phyloP scores from a whole-genome alignment of 2,888 invertebrate species.

The Microctonus brassicae region DNA sequence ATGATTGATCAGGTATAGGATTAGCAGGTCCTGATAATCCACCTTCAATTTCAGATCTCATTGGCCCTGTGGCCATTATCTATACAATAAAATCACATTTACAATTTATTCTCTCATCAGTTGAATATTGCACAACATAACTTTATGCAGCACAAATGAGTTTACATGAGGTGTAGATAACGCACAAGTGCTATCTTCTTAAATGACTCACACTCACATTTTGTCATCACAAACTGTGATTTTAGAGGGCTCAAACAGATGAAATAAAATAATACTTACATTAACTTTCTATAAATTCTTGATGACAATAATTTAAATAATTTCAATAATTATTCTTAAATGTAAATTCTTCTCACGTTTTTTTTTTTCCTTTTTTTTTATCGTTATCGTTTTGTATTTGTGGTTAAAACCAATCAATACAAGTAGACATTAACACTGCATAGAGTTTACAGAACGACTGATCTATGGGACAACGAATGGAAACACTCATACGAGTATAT shows the following conservation, averaged over 20 bases:
- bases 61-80: constrained; percentile 59
- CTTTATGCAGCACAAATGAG: not conserved
- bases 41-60: constrained; percentile 62
- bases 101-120: too few species aligned
- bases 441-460: not conserved
- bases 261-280: not conserved
- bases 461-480: not conserved
- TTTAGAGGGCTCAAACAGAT: not conserved
- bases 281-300: too few species aligned
- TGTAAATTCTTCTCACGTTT: not conserved
- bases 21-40: constrained; percentile 63
- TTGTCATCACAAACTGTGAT: not conserved
- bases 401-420: not conserved
- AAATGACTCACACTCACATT: not conserved
- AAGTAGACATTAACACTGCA: not conserved
- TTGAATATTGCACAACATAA: not conserved
- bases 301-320: too few species aligned
- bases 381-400: too few species aligned
- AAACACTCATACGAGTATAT: not conserved
- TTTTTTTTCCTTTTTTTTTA: not conserved
- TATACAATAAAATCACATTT: not conserved
- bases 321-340: not conserved
- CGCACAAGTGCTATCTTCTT: not conserved
- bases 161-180: not conserved
- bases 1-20: constrained; percentile 60